phyloP scores from a whole-genome alignment of 2,888 invertebrate genomes.

The Mythimna pallens region DNA sequence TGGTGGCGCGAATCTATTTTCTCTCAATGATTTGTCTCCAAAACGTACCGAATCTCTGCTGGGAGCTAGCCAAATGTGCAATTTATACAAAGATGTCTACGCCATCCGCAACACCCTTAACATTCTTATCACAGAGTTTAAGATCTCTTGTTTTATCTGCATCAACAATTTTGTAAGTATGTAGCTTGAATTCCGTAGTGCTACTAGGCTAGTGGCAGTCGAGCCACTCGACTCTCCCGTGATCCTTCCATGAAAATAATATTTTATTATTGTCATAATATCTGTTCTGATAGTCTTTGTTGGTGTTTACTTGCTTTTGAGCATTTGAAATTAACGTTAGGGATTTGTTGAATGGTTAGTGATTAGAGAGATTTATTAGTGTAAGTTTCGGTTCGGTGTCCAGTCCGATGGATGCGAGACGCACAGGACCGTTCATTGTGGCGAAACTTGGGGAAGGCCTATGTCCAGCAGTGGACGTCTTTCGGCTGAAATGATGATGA shows the following conservation, averaged over 20 bases:
- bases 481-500: too few relatives aligned
- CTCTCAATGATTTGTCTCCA: constrained; percentile 89
- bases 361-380: background rate
- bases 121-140: constrained; percentile 58
- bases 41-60: constrained; percentile 86
- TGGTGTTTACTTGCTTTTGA: constrained; percentile 72
- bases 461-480: too few relatives aligned
- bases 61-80: constrained; percentile 88
- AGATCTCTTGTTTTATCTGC: constrained; percentile 40
- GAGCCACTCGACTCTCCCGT: constrained; percentile 78
- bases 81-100: constrained; percentile 70
- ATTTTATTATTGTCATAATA: constrained; percentile 84
- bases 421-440: too few relatives aligned
- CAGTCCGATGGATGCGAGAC: too few relatives aligned
- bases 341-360: background rate
- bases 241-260: constrained; percentile 87
- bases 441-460: too few relatives aligned
- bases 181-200: constrained; percentile 83
- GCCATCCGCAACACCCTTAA: constrained; percentile 55
- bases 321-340: constrained; percentile 46
- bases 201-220: constrained; percentile 77
- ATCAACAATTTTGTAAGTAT: constrained; percentile 72
- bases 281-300: constrained; percentile 71
- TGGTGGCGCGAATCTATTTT: constrained; percentile 88
- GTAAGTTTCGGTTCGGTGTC: too few relatives aligned